A percentile compares a stretch with the other conserved stretches of the same genome.
Evolutionary conservation across 2,888 invertebrate species (phyloP).

Genomic region (Drosophila meridionalis): DNA sequence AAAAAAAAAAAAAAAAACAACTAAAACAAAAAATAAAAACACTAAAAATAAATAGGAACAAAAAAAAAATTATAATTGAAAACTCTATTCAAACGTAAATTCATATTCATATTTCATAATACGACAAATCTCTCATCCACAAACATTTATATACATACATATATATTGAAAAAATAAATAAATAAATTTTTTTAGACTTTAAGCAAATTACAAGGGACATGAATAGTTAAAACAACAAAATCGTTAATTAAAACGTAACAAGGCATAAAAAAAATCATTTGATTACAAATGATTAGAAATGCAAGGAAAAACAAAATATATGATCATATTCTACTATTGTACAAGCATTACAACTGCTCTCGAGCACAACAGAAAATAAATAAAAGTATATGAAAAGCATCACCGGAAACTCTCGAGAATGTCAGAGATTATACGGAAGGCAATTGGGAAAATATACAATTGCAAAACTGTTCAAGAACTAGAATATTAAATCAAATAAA

Average conservation of each 20-base stretch:
- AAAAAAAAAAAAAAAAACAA: slow-evolving; percentile 2
- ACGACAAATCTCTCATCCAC: slow-evolving; percentile 52
- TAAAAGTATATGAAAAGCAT: slow-evolving; percentile 37
- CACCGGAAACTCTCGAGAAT: slow-evolving; percentile 44
- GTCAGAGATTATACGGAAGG: slow-evolving; percentile 26
- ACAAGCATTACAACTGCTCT: slow-evolving; percentile 24
- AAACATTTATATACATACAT: slow-evolving; percentile 36
- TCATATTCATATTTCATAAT: slow-evolving; percentile 66
- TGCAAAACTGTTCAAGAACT: slow-evolving; percentile 68
- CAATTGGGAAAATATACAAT: slow-evolving; percentile 41
- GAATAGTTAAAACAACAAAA: slow-evolving; percentile 44
- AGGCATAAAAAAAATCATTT: slow-evolving; percentile 12
- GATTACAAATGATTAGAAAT: slow-evolving; percentile 13
- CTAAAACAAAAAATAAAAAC: not conserved
- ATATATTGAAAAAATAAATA: slow-evolving; percentile 44
- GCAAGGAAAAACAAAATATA: slow-evolving; percentile 31
- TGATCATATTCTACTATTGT: slow-evolving; percentile 30
- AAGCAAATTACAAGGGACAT: slow-evolving; percentile 76
- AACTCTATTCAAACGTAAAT: slow-evolving; percentile 64
- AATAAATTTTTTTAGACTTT: slow-evolving; percentile 58
- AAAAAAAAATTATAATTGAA: slow-evolving; percentile 43
- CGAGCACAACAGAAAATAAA: slow-evolving; percentile 12
- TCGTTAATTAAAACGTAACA: slow-evolving; percentile 31
- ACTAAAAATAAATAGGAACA: slow-evolving; percentile 33
- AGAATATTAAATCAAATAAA: slow-evolving; percentile 73